Evolutionary conservation across 2,113 vertebrate species (phyloP).

Genomic region (Dromiciops gliroides): DNA sequence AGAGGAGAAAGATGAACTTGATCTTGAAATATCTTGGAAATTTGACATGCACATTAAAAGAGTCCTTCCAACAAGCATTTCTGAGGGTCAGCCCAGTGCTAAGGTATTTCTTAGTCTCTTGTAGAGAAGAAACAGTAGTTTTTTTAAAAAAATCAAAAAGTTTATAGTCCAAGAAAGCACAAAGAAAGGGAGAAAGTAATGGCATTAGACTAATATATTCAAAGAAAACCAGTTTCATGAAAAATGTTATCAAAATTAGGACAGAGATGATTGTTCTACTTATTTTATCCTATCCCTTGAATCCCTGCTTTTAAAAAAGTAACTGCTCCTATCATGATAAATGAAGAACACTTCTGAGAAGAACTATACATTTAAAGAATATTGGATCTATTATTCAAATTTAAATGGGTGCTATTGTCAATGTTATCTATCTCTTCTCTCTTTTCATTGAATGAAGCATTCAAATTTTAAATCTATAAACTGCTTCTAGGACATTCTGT

Average conservation of each 20-base stretch:
- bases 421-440: slow-evolving; percentile 80
- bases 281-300: slow-evolving; percentile 77
- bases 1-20: not conserved
- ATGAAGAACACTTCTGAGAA: slow-evolving; percentile 82
- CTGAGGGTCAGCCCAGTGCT: not conserved
- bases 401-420: slow-evolving; percentile 84
- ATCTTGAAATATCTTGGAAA: not conserved
- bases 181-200: slow-evolving; percentile 16
- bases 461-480: slow-evolving; percentile 82
- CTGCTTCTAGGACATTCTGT: slow-evolving; percentile 66
- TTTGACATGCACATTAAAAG: not conserved
- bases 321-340: slow-evolving; percentile 82
- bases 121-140: not conserved
- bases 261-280: slow-evolving; percentile 75
- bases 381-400: slow-evolving; percentile 83
- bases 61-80: not conserved
- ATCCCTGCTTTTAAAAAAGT: slow-evolving; percentile 77
- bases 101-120: not conserved
- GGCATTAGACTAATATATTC: slow-evolving; percentile 45
- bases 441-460: slow-evolving; percentile 79
- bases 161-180: slow-evolving; percentile 25
- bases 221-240: slow-evolving; percentile 66
- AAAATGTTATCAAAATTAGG: slow-evolving; percentile 78
- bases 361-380: slow-evolving; percentile 80
- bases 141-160: slow-evolving; percentile 28